Evolutionary conservation across 2,888 invertebrate species (phyloP), one percentile per base, ranked within the genome.

Genomic region (Melanargia galathea): DNA sequence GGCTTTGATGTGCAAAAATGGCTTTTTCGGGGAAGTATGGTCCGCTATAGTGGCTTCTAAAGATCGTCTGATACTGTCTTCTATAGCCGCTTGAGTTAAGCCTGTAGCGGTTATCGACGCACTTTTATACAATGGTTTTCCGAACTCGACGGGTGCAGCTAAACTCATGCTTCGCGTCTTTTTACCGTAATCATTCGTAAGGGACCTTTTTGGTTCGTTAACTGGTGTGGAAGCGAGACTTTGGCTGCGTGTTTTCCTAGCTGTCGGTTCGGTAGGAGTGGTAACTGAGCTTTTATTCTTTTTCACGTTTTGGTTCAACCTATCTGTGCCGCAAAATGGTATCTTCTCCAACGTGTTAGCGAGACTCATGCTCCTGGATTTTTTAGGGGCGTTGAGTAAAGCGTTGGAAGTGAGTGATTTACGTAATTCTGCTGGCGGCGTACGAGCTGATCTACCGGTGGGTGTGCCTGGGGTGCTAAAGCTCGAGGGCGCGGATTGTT

Each of bases 1-100:
- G 82, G 94, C 94, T 78, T 94, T 93, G 78, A 95, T 95, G 88
- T 94, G 94, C 73, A 95, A 88, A 83, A 94, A 95, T 71, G 92
- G 90, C 73, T 92, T 90, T 75, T 92, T 92, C 66, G 86, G 71
- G 49, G 78, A 77, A 63, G 74, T 79, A 66, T 83, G 78, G 70
- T 86, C 87, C n/a, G 79, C 83, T 65, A 90, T 83, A 69, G 70
- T 79, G 46, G 90, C 91, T 26, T 87, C 88, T 8, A 91, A 77
- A 6, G 90, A 88, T 65, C 84, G 82, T 1, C 89, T 68, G 72
- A 92, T 88, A 73, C 88, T 90, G 74, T 90, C 90, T 72, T 92
- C 92, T 55, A 91, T 91, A 69, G 89, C 87, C 63, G 92, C 90
- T 70, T 91, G 90, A 69, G 92, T 90, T 67, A 91, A 72, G 26